Base-by-base conservation (phyloP, 2,797 vertebrate genomes). In the Danio aesculapii region DNA sequence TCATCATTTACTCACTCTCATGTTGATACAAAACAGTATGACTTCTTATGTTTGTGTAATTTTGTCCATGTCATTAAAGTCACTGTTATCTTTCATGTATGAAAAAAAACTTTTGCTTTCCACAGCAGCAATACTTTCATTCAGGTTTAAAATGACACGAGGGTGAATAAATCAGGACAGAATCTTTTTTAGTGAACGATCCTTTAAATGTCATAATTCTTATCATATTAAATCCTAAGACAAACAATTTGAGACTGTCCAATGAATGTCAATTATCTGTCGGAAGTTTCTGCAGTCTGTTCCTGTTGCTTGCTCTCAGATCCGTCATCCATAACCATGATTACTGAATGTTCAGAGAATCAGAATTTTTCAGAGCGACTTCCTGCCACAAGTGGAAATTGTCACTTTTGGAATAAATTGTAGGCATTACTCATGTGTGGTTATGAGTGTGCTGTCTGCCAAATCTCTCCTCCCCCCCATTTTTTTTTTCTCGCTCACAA, bases 381-480 rank as follows among this genome's bases (percentile, higher is more conserved):
- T 80, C 69, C 69, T 80, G 78, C 7, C 50, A 73, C 69, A 73
- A 73, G 78, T 80, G 61, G 46, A 79, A 63, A 71, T 62, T 63
- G 67, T 79, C 58, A 71, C 13, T 78, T 58, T 67, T 21, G 16
- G 63, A 69, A 72, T 53, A 67, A 75, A 64, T 75, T 70, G 57
- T 70, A 62, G 57, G 49, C 70, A 68, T 79, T 58, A 80, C 49
- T 79, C 57, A 75, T 75, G 47, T 63, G 49, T 50, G 77, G n/a
- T 67, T 80, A 80, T 80, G 78, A 73, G 59, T 63, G 58, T 19
- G 68, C 58, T 72, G 30, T 66, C 78, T 81, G 70, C 61, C 50
- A 81, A 74, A 73, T 81, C 61, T 81, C 13, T 74, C 75, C 75
- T 44, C 57, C 41, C 68, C 13, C 21, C 16, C 46, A 52, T 52